Evolutionary conservation across 2,113 vertebrate genomes (phyloP).

Genomic region (Poecilia latipinna): DNA sequence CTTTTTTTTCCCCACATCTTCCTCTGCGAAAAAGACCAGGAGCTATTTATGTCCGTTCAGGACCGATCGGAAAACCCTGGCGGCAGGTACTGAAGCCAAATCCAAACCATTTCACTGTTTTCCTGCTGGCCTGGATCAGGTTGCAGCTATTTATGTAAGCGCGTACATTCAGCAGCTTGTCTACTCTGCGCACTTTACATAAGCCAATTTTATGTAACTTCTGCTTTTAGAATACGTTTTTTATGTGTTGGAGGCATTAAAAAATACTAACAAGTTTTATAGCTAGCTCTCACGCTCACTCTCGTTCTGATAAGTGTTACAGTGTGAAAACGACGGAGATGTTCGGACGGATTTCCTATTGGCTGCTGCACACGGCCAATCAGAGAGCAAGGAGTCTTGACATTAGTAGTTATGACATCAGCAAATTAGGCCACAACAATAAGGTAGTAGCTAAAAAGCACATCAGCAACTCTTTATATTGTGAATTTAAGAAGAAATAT

Average conservation of each 20-base stretch:
- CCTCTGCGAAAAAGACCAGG: neutral
- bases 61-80: conserved; percentile 6
- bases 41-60: conserved; percentile 4
- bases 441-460: neutral
- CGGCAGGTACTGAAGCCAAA: conserved; percentile 4
- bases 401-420: conserved; percentile 38
- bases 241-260: neutral
- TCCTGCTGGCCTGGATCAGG: conserved; percentile 8
- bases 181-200: conserved; percentile 51
- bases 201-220: conserved; percentile 54
- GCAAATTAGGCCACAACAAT: neutral
- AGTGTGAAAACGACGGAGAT: neutral
- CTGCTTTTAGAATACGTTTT: neutral
- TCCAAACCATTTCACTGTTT: conserved; percentile 27
- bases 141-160: conserved; percentile 54
- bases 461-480: neutral
- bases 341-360: conserved; percentile 34
- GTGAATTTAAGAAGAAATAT: neutral
- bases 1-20: conserved; percentile 1
- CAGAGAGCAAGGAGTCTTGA: conserved; percentile 17
- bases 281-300: conserved; percentile 12
- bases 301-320: neutral
- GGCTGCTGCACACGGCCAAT: conserved; percentile 49
- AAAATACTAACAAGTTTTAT: neutral
- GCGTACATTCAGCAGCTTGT: conserved; percentile 14